phyloP scores from a whole-genome alignment of 2,797 vertebrate species.

The Dermochelys coriacea region DNA sequence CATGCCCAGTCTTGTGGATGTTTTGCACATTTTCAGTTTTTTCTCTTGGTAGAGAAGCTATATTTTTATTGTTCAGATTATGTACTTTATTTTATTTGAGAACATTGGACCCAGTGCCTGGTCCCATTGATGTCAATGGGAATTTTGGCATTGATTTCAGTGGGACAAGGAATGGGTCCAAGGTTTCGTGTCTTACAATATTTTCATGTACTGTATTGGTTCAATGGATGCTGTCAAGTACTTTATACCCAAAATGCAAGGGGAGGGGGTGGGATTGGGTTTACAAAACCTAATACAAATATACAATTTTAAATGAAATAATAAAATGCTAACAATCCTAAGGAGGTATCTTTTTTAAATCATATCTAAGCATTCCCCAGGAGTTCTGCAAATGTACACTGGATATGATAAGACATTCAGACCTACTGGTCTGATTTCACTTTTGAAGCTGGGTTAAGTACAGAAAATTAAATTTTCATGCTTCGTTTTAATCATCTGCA shows the following conservation, averaged over 20 bases:
- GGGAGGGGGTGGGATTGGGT: neutral
- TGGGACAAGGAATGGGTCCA: neutral
- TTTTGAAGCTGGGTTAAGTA: neutral
- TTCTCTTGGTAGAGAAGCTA: neutral
- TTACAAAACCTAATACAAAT: neutral
- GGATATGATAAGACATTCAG: neutral
- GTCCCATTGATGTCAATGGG: rapidly evolving
- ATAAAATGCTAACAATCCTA: neutral
- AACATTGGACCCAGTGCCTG: neutral
- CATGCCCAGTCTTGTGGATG: conserved; percentile 22
- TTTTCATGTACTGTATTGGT: neutral
- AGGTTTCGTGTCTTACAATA: neutral
- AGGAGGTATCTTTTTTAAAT: neutral
- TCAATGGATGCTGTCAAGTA: neutral
- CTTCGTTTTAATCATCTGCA: neutral
- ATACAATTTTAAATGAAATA: neutral
- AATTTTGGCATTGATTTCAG: neutral
- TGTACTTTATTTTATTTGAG: neutral
- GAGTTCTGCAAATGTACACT: neutral
- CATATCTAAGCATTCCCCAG: rapidly evolving
- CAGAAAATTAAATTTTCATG: neutral
- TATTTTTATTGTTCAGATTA: neutral
- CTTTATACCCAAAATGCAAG: rapidly evolving
- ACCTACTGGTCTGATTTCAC: neutral
- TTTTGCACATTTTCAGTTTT: conserved; percentile 12